Evolutionary conservation across 2,113 vertebrate species (phyloP).

Genomic region (Malurus cyaneus): DNA sequence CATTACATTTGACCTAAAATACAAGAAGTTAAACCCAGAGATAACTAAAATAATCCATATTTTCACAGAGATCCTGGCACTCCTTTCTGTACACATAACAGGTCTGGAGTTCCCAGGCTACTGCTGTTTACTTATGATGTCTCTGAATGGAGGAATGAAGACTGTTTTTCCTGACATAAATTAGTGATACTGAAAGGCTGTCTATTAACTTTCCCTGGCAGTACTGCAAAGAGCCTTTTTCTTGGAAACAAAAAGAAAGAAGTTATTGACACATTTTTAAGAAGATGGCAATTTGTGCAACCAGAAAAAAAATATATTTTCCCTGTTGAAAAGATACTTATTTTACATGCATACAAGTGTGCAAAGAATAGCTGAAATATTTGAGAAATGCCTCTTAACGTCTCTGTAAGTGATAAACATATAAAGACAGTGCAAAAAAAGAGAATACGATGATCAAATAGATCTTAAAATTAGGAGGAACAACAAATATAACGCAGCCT

Average conservation of each 20-base stretch:
- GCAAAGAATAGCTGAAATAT: background rate
- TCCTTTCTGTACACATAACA: background rate
- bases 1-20: constrained; percentile 36
- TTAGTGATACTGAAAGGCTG: constrained; percentile 2
- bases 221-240: background rate
- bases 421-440: background rate
- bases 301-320: constrained; percentile 5
- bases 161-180: background rate
- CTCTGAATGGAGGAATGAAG: background rate
- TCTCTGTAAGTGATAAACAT: background rate
- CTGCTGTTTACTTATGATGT: background rate
- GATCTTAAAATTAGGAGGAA: background rate
- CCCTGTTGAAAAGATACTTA: background rate
- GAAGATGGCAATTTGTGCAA: constrained; percentile 1
- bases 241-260: background rate
- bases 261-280: constrained; percentile 42
- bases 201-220: background rate
- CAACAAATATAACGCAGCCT: rapidly evolving
- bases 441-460: background rate
- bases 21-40: constrained; percentile 50
- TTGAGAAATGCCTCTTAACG: background rate
- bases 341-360: rapidly evolving
- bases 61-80: constrained; percentile 18
- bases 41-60: constrained; percentile 36
- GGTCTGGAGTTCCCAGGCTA: constrained; percentile 14